phyloP scores from a whole-genome alignment of 2,888 invertebrate genomes.

The Yponomeuta evonymella region DNA sequence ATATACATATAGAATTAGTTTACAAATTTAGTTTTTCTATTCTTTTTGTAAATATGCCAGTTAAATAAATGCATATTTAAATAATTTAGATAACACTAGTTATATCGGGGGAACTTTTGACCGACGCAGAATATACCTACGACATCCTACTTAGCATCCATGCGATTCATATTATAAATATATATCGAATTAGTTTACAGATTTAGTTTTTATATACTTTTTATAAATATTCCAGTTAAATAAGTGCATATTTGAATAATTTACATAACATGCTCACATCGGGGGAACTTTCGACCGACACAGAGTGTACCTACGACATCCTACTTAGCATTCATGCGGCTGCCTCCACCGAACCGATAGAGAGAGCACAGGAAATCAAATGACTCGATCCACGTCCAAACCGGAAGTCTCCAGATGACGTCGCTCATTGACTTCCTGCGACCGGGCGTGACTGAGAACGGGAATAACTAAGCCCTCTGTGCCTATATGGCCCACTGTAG shows the following conservation, averaged over 20 bases:
- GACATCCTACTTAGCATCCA: constrained; percentile 5
- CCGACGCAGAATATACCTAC: not conserved
- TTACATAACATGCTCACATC: too few relatives aligned
- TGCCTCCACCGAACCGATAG: constrained; percentile 9
- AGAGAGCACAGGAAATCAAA: constrained; percentile 46
- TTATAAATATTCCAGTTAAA: too few relatives aligned
- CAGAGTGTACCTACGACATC: not conserved
- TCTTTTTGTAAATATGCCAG: too few relatives aligned
- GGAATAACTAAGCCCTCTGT: constrained; percentile 22
- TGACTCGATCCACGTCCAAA: constrained; percentile 42
- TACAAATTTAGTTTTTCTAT: too few relatives aligned
- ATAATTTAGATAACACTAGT: too few relatives aligned
- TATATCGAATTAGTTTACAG: too few relatives aligned
- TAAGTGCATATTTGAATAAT: too few relatives aligned
- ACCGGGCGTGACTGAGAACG: constrained; percentile 30
- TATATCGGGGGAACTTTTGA: too few relatives aligned
- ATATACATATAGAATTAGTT: too few relatives aligned
- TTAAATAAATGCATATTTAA: too few relatives aligned
- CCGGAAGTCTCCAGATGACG: constrained; percentile 49
- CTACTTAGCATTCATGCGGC: constrained; percentile 8
- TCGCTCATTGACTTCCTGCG: constrained; percentile 42
- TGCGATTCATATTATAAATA: not conserved
- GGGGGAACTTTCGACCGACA: too few relatives aligned
- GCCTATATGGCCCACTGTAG: not conserved
- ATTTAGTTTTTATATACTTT: too few relatives aligned